phyloP scores from a whole-genome alignment of 2,797 vertebrate genomes.

The Coregonus suidteri region DNA sequence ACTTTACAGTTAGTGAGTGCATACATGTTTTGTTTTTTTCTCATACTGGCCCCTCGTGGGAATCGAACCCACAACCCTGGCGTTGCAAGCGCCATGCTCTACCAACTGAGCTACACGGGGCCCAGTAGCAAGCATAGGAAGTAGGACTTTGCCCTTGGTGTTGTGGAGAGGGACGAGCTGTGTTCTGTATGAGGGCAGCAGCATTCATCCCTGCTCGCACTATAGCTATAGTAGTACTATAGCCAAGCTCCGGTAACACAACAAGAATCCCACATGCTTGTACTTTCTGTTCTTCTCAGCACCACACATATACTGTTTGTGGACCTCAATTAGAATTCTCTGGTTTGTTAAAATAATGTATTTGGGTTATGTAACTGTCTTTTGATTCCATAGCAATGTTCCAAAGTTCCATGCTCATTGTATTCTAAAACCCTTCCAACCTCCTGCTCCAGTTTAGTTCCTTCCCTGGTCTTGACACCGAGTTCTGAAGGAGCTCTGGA shows the following conservation, averaged over 20 bases:
- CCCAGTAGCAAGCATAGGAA: conserved; percentile 10
- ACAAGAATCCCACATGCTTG: background rate
- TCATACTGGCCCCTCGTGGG: no score
- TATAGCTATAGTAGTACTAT: background rate
- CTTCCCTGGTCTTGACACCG: conserved; percentile 24
- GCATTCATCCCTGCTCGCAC: conserved; percentile 8
- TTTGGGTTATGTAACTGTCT: background rate
- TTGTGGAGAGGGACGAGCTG: conserved; percentile 10
- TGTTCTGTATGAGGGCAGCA: conserved; percentile 24
- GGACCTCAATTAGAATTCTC: background rate
- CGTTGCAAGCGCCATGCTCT: no score
- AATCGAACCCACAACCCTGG: no score
- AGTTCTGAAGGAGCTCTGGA: conserved; percentile 55
- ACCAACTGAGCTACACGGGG: no score
- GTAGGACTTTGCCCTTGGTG: conserved; percentile 26
- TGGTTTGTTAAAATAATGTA: background rate
- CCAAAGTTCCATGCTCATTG: conserved; percentile 17
- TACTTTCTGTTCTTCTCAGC: background rate
- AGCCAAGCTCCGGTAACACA: background rate
- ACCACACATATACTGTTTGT: background rate
- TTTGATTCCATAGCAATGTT: conserved; percentile 15
- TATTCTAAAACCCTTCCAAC: conserved; percentile 41
- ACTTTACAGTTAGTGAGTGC: no score
- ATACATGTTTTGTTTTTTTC: no score
- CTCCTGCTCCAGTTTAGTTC: conserved; percentile 34